Conservation (phyloP, 2,888 invertebrate genomes). For the Papilio elwesi region DNA sequence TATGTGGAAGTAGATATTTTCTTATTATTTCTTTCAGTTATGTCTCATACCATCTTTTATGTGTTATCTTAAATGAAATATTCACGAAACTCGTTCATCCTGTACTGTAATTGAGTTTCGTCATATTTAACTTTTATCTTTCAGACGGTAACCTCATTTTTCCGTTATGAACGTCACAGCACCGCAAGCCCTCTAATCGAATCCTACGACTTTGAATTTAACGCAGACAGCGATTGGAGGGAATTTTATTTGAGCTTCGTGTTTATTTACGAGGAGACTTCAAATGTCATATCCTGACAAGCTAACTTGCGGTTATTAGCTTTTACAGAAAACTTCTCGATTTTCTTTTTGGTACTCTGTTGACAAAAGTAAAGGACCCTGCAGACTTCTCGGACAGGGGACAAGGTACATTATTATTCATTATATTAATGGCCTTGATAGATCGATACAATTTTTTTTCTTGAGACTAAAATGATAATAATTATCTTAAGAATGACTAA, state of each 20-base stretch:
- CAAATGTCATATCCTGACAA: background rate
- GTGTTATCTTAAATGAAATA: background rate
- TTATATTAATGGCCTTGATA: too few species aligned
- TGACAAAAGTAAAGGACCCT: too few species aligned
- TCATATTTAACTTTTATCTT: conserved; percentile 26
- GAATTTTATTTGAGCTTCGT: background rate
- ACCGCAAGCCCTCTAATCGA: conserved; percentile 24
- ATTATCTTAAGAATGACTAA: too few species aligned
- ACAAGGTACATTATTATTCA: too few species aligned
- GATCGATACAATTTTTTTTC: too few species aligned
- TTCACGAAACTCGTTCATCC: conserved; percentile 3
- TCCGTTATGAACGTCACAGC: conserved; percentile 20
- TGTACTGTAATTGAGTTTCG: conserved; percentile 16
- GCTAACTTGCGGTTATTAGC: too few species aligned
- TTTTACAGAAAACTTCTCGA: too few species aligned
- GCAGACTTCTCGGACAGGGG: too few species aligned
- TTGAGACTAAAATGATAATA: too few species aligned
- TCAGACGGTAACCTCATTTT: conserved; percentile 24
- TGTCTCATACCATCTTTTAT: background rate
- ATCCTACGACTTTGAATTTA: conserved; percentile 20
- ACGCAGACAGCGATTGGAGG: conserved; percentile 14
- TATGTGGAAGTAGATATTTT: too few species aligned
- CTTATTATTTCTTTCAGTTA: too few species aligned
- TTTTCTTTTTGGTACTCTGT: too few species aligned
- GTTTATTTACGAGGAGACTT: background rate